Conservation (phyloP, 2,888 invertebrate genomes). For the Melanostoma scalare region DNA sequence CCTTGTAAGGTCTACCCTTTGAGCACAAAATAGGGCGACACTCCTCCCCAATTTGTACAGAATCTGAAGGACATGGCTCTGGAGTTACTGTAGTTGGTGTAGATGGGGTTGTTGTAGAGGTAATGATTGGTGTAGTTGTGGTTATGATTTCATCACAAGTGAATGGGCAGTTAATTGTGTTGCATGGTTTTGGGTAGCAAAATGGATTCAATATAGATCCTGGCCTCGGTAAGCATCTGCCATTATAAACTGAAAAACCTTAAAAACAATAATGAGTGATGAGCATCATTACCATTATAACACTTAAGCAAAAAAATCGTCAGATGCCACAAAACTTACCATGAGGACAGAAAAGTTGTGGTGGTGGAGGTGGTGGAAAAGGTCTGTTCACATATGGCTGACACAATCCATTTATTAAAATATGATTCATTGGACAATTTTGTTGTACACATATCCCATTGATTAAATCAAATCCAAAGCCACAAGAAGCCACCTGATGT, state of each 20-base stretch:
- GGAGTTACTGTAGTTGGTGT: background rate
- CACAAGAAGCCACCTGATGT: conserved; percentile 4
- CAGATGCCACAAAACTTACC: conserved; percentile 10
- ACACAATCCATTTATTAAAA: conserved; percentile 35
- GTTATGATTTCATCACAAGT: background rate
- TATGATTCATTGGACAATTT: conserved; percentile 16
- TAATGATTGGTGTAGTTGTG: background rate
- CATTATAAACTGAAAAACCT: conserved; percentile 36
- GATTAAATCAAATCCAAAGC: conserved; percentile 20
- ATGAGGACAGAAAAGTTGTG: conserved; percentile 21
- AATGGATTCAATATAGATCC: background rate
- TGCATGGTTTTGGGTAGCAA: conserved; percentile 28
- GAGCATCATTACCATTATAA: background rate
- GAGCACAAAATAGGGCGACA: conserved; percentile 53
- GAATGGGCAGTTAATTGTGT: conserved; percentile 8
- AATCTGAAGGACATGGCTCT: conserved; percentile 31
- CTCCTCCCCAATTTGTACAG: conserved; percentile 29
- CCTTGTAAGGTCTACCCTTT: conserved; percentile 31
- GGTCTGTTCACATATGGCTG: background rate
- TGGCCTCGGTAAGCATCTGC: conserved; percentile 20
- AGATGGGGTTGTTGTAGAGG: background rate
- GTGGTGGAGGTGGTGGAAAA: background rate
- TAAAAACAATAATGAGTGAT: background rate
- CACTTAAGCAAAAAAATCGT: background rate
- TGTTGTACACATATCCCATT: conserved; percentile 39